Base-by-base conservation (phyloP, 2,888 invertebrate genomes). In the Drosophila conformis region DNA sequence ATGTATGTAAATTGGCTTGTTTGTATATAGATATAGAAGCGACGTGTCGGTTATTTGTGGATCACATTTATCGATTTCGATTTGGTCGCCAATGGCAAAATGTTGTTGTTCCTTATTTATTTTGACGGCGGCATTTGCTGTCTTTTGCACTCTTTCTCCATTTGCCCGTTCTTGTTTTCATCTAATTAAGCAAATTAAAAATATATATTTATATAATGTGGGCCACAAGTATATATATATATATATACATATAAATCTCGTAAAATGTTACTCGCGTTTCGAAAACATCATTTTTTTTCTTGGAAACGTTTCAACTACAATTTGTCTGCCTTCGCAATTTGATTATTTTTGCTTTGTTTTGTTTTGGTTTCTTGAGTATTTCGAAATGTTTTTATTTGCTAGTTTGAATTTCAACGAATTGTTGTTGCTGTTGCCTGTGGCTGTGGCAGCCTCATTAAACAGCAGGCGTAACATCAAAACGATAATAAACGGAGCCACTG, bases 101-200 rank as follows among this genome's bases (percentile, higher is more conserved):
- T 67, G 53, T 76, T 61, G 57, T 62, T 33, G 25, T 52, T 75
- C 25, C 53, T 51, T 58, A 42, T 70, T 74, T 74, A 53, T 63
- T 69, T 67, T 38, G 18, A 63, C 35, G 63, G 60, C 66, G 61
- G 63, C 68, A 58, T 49, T 67, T 54, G 57, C 52, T 52, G 54
- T 42, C 13, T 46, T 46, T 46, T 61, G 59, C 38, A 57, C 56
- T 73, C 64, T 70, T 72, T 73, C 63, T 71, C 58, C 73, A 71
- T 70, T 69, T 48, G 36, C 68, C 36, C 65, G 57, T 75, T 63
- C 59, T 64, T 75, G 61, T 70, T 72, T 73, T 69, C 71, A 58
- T 81, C 82, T 89, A 89, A 85, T 89, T 85, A 85, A 70, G 69
- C 72, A 89, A 89, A 85, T 89, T 89, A 75, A 87, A 85, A 85